phyloP scores from a whole-genome alignment of 2,888 invertebrate species.

The Conistra vaccinii region DNA sequence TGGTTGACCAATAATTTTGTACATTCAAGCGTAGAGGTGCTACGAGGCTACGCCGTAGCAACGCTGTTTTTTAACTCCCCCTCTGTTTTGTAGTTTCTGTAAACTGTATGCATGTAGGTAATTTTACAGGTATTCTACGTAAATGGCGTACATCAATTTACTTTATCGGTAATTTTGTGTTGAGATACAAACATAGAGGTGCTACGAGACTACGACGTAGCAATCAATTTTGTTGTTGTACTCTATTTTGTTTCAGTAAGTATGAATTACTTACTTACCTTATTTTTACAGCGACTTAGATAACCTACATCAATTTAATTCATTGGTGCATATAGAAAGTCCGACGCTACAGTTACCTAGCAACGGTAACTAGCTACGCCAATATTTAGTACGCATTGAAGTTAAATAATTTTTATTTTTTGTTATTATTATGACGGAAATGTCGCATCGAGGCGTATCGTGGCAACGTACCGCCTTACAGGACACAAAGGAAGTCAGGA shows the following conservation, averaged over 20 bases:
- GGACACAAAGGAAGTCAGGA: conserved; percentile 68
- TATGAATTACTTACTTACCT: background rate
- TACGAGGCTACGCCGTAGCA: conserved; percentile 30
- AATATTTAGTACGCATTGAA: conserved; percentile 69
- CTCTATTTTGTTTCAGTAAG: background rate
- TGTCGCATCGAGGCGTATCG: conserved; percentile 85
- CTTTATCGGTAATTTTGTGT: background rate
- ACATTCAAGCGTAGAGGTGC: conserved; percentile 1
- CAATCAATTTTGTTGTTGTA: background rate
- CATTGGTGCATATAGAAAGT: background rate
- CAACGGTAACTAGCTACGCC: conserved; percentile 72
- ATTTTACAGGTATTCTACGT: background rate
- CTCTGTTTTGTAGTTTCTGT: background rate
- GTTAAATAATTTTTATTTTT: conserved; percentile 75
- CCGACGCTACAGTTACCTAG: conserved; percentile 72
- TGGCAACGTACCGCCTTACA: conserved; percentile 79
- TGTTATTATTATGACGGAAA: conserved; percentile 79
- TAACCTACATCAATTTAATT: background rate
- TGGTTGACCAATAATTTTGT: background rate
- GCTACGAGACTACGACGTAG: conserved; percentile 35
- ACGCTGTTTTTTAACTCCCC: background rate
- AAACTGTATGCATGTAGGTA: background rate
- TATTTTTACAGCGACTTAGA: background rate
- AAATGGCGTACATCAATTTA: background rate
- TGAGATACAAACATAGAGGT: background rate